Base-by-base conservation (phyloP, 2,888 invertebrate species). In the Amaurobius ferox region DNA sequence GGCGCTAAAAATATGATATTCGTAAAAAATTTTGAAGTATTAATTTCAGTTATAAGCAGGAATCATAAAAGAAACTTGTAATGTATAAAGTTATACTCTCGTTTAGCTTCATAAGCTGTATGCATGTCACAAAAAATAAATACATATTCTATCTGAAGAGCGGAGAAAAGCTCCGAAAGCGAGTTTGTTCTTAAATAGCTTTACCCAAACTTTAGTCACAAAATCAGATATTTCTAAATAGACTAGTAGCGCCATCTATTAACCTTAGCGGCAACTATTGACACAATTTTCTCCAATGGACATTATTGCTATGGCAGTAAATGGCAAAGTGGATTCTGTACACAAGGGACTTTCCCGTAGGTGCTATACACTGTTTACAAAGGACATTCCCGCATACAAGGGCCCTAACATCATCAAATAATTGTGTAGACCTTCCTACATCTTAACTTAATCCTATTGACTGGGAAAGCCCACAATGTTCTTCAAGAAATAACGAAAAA, bases 381-480 rank as follows among this genome's bases (percentile, higher is more conserved):
- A 85, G 77, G 77, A 78, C 83, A 77, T 85, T 77, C 72, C 67
- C 61, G 83, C 78, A 66, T 39, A 67, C 72, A 67, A 62, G 72
- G 55, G 67, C 73, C 71, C 66, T 85, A 85, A 85, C 72, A 71
- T 72, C 78, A 86, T 86, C 85, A 78, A 86, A 74, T 86, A 86
- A 86, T 86, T 86, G 78, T 44, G 67, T 44, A 39, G 29, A 66
- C 55, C 71, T 78, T 48, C 77, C 72, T 66, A 48, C 77, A 40
- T 78, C 83, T 67, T 67, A 32, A 67, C 78, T 73, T 86, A 86
- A 86, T 86, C 85, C 85, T 44, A 86, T 86, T 79, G 85, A 28
- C 77, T 28, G 55, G 26, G 68, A 40, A 68, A 66, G 62, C 62
- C n/a, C 28, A 11, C 62, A 35, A 73, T 30, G 48, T 79, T 85